Conservation (phyloP, 2,888 invertebrate genomes). For the Epinotia brunnichana region DNA sequence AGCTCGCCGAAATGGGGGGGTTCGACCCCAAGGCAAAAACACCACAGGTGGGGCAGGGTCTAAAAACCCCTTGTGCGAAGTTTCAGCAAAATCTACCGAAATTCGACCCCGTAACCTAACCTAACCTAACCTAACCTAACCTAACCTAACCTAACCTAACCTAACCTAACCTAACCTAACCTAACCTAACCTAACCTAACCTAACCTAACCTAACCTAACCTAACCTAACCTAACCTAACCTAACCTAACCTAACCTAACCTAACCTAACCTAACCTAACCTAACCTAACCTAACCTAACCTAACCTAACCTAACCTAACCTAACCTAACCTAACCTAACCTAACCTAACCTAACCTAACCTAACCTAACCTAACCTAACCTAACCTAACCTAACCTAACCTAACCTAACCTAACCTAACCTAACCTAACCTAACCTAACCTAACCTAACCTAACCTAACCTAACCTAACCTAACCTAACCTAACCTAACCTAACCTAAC, state of each 20-base stretch:
- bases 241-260: constrained; percentile 21
- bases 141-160: constrained; percentile 21
- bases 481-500: constrained; percentile 21
- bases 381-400: constrained; percentile 21
- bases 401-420: constrained; percentile 21
- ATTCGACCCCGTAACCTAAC: no score
- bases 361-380: constrained; percentile 21
- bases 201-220: constrained; percentile 21
- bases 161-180: constrained; percentile 21
- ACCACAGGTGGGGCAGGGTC: no score
- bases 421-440: constrained; percentile 21
- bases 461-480: constrained; percentile 21
- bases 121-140: constrained; percentile 17
- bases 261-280: constrained; percentile 21
- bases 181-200: constrained; percentile 21
- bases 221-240: constrained; percentile 21
- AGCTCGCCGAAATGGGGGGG: no score
- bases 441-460: constrained; percentile 21
- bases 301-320: constrained; percentile 21
- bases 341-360: constrained; percentile 21
- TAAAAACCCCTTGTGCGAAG: no score
- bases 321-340: constrained; percentile 21
- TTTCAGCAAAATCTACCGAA: no score
- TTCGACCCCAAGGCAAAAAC: no score
- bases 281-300: constrained; percentile 21